Percentiles rank a stretch among this genome's conserved stretches.
Conservation (phyloP, 2,888 invertebrate species). For the Sepiola atlantica region DNA sequence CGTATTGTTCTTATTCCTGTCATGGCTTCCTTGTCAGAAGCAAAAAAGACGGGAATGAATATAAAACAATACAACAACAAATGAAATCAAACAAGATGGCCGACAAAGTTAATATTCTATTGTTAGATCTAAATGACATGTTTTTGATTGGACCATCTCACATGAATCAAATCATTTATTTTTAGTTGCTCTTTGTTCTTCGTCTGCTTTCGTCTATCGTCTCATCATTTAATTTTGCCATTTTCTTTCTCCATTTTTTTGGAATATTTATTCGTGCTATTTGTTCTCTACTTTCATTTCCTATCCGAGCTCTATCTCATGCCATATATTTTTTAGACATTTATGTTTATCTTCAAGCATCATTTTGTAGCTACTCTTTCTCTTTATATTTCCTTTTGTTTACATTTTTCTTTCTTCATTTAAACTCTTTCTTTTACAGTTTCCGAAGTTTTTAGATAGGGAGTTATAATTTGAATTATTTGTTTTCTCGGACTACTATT, state of each 20-base stretch:
- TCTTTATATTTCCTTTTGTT: too few relatives aligned
- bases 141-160: neutral
- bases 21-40: neutral
- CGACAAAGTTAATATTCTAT: neutral
- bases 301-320: too few relatives aligned
- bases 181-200: neutral
- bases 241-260: neutral
- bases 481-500: too few relatives aligned
- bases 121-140: neutral
- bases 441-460: too few relatives aligned
- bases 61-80: neutral
- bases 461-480: too few relatives aligned
- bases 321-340: too few relatives aligned
- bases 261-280: neutral
- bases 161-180: neutral
- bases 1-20: neutral
- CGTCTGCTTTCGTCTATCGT: neutral
- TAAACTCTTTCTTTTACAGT: too few relatives aligned
- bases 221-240: neutral
- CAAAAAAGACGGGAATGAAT: neutral
- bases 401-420: too few relatives aligned
- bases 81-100: neutral
- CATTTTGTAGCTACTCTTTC: too few relatives aligned
- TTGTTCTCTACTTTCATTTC: too few relatives aligned
- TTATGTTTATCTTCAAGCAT: too few relatives aligned